These are phyloP conservation scores for Ornithorhynchus anatinus DNA, from an alignment of 2,113 vertebrate genomes.

Conservation along the genomic window DNA sequence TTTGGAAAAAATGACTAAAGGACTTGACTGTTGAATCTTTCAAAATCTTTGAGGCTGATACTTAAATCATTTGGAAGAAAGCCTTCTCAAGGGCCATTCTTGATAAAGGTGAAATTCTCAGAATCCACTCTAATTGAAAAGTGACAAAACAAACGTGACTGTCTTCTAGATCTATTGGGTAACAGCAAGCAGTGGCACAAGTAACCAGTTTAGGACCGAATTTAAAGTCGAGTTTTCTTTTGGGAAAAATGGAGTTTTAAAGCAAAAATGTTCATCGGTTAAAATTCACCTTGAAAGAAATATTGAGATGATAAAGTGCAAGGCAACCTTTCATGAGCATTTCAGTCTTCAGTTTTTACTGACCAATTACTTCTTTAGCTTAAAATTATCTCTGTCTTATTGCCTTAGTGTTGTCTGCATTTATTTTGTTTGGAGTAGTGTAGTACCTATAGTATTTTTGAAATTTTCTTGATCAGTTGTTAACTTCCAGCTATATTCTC, in stretches of 20 bases:
- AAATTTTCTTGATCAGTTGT: not conserved
- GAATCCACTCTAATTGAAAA: not conserved
- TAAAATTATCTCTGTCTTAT: not conserved
- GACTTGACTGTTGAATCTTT: slow-evolving; percentile 15
- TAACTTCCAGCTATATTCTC: not conserved
- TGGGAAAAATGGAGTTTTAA: not conserved
- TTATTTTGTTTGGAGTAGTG: not conserved
- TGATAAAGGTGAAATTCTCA: not conserved
- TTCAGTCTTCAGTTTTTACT: not conserved
- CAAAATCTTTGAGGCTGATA: slow-evolving; percentile 15
- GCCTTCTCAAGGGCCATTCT: not conserved
- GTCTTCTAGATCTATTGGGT: not conserved
- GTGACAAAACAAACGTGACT: not conserved
- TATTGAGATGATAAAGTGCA: not conserved
- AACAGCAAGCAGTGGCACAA: not conserved
- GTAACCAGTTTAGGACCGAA: no score
- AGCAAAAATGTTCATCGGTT: slow-evolving; percentile 1
- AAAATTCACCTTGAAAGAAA: not conserved
- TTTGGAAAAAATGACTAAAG: slow-evolving; percentile 9
- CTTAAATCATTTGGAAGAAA: not conserved
- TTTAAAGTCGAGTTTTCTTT: not conserved
- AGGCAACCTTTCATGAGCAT: not conserved
- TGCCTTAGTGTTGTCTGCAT: not conserved
- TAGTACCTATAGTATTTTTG: not conserved
- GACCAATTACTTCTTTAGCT: not conserved